Base-by-base conservation (phyloP, 2,797 vertebrate genomes). In the Myotis myotis region DNA sequence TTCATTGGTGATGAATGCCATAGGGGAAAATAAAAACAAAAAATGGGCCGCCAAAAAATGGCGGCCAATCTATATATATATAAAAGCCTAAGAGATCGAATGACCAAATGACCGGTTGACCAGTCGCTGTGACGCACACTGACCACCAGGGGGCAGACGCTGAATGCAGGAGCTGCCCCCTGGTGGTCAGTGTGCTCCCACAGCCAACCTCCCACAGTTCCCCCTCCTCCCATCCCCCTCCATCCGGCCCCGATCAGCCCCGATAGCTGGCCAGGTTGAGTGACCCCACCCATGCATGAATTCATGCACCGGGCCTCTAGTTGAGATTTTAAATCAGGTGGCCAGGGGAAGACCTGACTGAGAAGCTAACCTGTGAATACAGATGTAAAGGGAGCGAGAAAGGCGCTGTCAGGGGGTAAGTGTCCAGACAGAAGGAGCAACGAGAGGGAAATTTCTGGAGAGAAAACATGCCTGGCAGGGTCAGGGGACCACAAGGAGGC, bases 101-200 rank as follows among this genome's bases (percentile, higher is more conserved):
- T 3, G 11, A 13, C 44, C 47, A 49, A 49, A 49, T 16, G 49
- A 49, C 49, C 1, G 49, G 49, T 49, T 13, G 15, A 49, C 49
- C 4, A 49, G 49, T 49, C 1, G 4, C 49, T 49, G 1, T 49
- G 49, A 16, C 0, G 15, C 1, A 5, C 49, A 49, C 13, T 49
- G 49, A 49, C 49, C 49, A 49, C 49, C 49, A 49, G 49, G 49
- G 49, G 49, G 49, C 49, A 49, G 49, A 49, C 4, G 1, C 13
- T 49, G 4, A 16, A 49, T 49, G 49, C 49, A 16, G 15, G 49
- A 49, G 49, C 49, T 49, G 13, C 13, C 47, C 49, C 13, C 15
- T 49, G 49, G 49, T 49, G 49, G 49, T 49, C 49, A 49, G 15
- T 49, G 13, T 0, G 49, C 49, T 49, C 49, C 15, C 49, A 49